These are phyloP conservation scores for Dipus sagitta DNA, from an alignment of 2,797 vertebrate genomes.

Conservation along the genomic window DNA sequence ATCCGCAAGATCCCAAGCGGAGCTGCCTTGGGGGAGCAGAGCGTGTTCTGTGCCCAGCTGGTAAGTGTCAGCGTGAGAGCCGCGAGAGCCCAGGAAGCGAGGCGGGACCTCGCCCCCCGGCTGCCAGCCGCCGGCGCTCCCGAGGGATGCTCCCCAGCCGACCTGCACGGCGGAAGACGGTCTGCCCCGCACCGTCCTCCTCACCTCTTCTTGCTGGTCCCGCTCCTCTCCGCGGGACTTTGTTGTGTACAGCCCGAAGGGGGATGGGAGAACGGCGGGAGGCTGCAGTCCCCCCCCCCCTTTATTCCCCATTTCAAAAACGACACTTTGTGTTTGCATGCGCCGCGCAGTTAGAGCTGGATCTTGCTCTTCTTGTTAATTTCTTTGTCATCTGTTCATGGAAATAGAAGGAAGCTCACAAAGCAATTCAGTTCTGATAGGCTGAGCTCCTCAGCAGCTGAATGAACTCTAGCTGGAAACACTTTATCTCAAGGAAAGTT, in stretches of 20 bases:
- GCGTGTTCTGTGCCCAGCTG: conserved; percentile 9
- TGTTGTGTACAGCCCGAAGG: conserved; percentile 40
- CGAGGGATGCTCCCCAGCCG: too few relatives aligned
- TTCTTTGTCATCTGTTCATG: conserved; percentile 11
- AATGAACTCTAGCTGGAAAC: conserved; percentile 51
- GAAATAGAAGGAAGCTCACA: conserved; percentile 6
- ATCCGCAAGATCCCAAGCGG: conserved; percentile 42
- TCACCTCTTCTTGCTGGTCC: neutral
- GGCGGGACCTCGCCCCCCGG: neutral
- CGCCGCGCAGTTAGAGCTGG: neutral
- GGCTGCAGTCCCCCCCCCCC: neutral
- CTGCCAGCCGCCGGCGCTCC: neutral
- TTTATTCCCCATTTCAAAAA: neutral
- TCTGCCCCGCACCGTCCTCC: conserved; percentile 16
- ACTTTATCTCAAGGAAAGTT: neutral
- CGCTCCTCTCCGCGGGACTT: neutral
- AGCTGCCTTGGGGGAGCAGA: conserved; percentile 43
- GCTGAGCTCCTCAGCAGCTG: neutral
- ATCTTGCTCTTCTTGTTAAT: neutral
- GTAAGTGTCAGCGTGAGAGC: conserved; percentile 83
- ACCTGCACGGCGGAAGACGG: neutral
- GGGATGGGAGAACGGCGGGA: conserved; percentile 45
- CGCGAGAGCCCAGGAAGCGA: neutral
- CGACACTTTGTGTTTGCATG: neutral
- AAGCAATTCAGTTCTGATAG: neutral